phyloP scores from a whole-genome alignment of 1,140 invertebrate species.

The Drosophila triauraria region DNA sequence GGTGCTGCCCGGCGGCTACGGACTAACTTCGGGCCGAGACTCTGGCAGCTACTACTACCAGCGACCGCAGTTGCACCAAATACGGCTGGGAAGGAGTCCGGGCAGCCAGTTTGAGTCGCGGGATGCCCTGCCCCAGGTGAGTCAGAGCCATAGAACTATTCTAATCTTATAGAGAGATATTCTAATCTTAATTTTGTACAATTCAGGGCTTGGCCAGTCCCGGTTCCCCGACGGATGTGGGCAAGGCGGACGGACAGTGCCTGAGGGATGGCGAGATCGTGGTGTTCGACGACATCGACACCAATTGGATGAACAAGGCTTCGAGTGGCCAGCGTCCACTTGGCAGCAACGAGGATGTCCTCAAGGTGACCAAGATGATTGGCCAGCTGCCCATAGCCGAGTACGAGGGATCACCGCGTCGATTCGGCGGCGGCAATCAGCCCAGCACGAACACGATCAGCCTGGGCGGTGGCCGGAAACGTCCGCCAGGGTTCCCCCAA shows the following conservation, averaged over 20 bases:
- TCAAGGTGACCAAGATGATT: slow-evolving; percentile 91
- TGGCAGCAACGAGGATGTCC: slow-evolving; percentile 85
- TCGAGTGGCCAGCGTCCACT: slow-evolving; percentile 13
- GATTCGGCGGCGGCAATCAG: slow-evolving; percentile 89
- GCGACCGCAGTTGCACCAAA: slow-evolving; percentile 76
- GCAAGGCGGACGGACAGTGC: slow-evolving; percentile 73
- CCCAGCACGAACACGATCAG: background rate
- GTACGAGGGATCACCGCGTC: slow-evolving; percentile 95
- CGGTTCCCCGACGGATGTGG: slow-evolving; percentile 81
- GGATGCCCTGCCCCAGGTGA: slow-evolving; percentile 54
- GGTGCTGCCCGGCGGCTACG: slow-evolving; percentile 12
- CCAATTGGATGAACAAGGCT: slow-evolving; percentile 87
- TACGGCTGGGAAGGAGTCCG: slow-evolving; percentile 79
- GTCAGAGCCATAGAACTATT: background rate
- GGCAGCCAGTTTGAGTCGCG: slow-evolving; percentile 74
- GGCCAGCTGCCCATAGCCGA: slow-evolving; percentile 89
- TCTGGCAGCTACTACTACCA: slow-evolving; percentile 61
- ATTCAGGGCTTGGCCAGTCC: slow-evolving; percentile 71
- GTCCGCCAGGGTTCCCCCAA: slow-evolving; percentile 90
- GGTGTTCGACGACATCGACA: slow-evolving; percentile 93
- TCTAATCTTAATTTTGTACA: background rate
- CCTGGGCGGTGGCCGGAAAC: slow-evolving; percentile 84
- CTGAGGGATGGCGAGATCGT: slow-evolving; percentile 88
- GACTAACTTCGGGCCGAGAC: slow-evolving; percentile 11
- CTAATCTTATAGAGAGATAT: background rate